Percentiles rank a stretch among this genome's conserved stretches.
Evolutionary conservation across 2,113 vertebrate species (phyloP).

Genomic region (Pomatorhinus ruficollis): DNA sequence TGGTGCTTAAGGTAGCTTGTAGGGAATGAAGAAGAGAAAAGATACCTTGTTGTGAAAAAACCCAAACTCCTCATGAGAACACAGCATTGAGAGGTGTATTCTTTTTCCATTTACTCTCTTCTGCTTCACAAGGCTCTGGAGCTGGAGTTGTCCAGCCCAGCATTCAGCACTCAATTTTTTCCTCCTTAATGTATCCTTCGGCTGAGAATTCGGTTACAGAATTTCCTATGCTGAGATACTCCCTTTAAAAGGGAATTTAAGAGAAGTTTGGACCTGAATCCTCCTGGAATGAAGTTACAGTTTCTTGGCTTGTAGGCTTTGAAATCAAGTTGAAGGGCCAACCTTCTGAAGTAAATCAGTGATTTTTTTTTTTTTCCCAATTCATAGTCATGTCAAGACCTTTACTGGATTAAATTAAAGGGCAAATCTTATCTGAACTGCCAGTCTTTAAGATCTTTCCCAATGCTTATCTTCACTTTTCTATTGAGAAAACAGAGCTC

Average conservation of each 20-base stretch:
- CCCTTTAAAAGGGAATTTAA: conserved; percentile 26
- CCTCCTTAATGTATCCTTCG: not conserved
- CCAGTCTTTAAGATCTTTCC: not conserved
- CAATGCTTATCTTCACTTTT: not conserved
- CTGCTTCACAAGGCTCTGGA: not conserved
- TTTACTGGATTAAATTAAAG: not conserved
- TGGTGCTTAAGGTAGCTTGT: not conserved
- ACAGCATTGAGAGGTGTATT: not conserved
- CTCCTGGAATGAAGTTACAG: not conserved
- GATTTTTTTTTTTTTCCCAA: not conserved
- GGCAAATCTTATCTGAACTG: not conserved
- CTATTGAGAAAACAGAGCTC: not conserved
- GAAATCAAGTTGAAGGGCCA: not conserved
- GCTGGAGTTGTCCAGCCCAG: not conserved
- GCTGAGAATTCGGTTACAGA: not conserved
- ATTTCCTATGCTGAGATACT: not conserved
- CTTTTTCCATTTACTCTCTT: not conserved
- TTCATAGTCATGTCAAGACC: not conserved
- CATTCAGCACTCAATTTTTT: not conserved
- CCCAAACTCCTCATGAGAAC: not conserved
- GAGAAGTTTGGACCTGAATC: not conserved
- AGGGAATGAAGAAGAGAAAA: not conserved
- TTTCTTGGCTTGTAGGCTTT: not conserved
- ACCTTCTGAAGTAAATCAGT: not conserved
- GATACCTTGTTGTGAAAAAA: not conserved